phyloP scores from a whole-genome alignment of 2,888 invertebrate genomes.

The Malthinus seriepunctatus region DNA sequence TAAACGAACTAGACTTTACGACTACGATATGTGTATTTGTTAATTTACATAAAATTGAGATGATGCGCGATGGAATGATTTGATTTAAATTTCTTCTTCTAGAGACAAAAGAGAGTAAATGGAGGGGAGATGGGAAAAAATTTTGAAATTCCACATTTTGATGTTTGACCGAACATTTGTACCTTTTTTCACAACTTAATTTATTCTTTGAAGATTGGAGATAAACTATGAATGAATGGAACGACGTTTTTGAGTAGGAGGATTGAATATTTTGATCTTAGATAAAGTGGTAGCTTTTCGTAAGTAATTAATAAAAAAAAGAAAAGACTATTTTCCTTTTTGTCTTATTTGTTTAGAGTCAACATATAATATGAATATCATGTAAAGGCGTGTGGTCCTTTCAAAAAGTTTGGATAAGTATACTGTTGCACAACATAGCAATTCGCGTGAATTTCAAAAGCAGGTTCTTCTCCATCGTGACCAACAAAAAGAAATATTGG shows the following conservation, averaged over 20 bases:
- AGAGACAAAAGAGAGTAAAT: too few species aligned
- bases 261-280: not conserved
- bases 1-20: not conserved
- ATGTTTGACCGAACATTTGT: not conserved
- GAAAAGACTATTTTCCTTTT: not conserved
- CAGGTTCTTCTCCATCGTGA: conserved; percentile 9
- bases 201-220: conserved; percentile 14
- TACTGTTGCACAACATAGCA: conserved; percentile 11
- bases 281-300: not conserved
- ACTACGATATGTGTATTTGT: too few species aligned
- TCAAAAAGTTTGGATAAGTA: conserved; percentile 1
- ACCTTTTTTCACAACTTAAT: conserved; percentile 19
- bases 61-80: not conserved
- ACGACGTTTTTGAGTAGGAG: not conserved
- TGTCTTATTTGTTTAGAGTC: too few species aligned
- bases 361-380: conserved; percentile 7
- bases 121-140: too few species aligned
- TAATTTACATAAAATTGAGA: not conserved
- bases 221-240: conserved; percentile 22
- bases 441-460: conserved; percentile 20
- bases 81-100: not conserved
- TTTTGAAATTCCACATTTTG: too few species aligned
- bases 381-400: conserved; percentile 18
- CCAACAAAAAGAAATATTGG: conserved; percentile 12
- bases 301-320: not conserved